Evolutionary conservation across 2,888 invertebrate genomes (phyloP).

Genomic region (Oxycera nigricornis): DNA sequence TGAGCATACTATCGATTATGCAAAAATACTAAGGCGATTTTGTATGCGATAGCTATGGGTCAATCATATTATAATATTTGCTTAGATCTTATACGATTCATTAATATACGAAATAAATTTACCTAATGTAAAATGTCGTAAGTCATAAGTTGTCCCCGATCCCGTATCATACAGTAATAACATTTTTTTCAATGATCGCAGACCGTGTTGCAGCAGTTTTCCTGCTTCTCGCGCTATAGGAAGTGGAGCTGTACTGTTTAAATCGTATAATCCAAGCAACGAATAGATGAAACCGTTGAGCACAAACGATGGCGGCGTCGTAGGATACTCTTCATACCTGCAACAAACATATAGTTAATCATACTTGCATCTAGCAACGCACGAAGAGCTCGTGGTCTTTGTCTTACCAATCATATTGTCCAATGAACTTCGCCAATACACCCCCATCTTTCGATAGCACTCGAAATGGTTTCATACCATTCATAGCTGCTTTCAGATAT

Average conservation of each 20-base stretch:
- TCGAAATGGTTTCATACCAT: conserved; percentile 81
- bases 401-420: conserved; percentile 83
- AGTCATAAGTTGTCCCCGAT: conserved; percentile 93
- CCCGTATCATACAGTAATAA: conserved; percentile 94
- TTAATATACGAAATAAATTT: conserved; percentile 8
- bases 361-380: no score
- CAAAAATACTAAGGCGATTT: no score
- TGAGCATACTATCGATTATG: no score
- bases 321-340: conserved; percentile 98
- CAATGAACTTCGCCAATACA: conserved; percentile 84
- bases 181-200: conserved; percentile 85
- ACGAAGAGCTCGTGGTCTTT: not conserved
- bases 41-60: no score
- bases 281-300: conserved; percentile 99
- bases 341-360: no score
- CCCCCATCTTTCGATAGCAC: conserved; percentile 79
- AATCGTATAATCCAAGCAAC: conserved; percentile 92
- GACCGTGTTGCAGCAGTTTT: conserved; percentile 81
- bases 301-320: conserved; percentile 91
- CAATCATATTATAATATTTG: no score
- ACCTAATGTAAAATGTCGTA: conserved; percentile 89
- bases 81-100: no score
- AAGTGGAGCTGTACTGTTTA: conserved; percentile 80
- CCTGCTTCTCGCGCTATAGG: conserved; percentile 75
- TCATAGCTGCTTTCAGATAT: conserved; percentile 83